Evolutionary conservation across 2,113 vertebrate genomes (phyloP), one percentile per base, ranked within the genome.

Genomic region (Danionella cerebrum): DNA sequence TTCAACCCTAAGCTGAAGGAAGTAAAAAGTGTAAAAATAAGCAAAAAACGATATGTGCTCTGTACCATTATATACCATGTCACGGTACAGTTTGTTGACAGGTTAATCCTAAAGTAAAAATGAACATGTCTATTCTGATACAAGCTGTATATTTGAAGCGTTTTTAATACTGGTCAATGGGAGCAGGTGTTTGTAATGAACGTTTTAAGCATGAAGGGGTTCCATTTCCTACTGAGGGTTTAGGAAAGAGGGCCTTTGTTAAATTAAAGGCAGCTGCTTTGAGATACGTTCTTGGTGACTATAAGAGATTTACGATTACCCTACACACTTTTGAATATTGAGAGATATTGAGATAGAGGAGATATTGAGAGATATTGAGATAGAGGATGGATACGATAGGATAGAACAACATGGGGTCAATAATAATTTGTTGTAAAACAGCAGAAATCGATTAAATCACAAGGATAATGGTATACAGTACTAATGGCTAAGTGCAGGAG

Each of bases 171-270:
- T 54, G 11, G 21, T 24, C 65, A 63, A 47, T 38, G 47, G n/a
- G 45, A 45, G 24, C 71, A 73, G 19, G 36, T 73, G 71, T 62
- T 54, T 67, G 33, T 27, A 68, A 36, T 73, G 25, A 60, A 29
- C 64, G 27, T 4, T 21, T 55, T 55, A 4, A 13, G 12, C 18
- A n/a, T 27, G 50, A 27, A 65, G 11, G 31, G 22, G 35, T 38
- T 52, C 4, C 22, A 19, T 18, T 52, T 66, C 36, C 33, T 7
- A 41, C 12, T 13, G 22, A 9, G 6, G 29, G 39, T 16, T 9
- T 18, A 24, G 19, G 9, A 14, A 36, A 50, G 31, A 14, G 25
- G 6, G 11, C 2, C 8, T 57, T 12, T 57, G 18, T 45, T 12
- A 45, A 45, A 45, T 10, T 53, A 9, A 53, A 53, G 50, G 27